Conservation (phyloP, 2,797 vertebrate genomes). For the Ceryle rudis region DNA sequence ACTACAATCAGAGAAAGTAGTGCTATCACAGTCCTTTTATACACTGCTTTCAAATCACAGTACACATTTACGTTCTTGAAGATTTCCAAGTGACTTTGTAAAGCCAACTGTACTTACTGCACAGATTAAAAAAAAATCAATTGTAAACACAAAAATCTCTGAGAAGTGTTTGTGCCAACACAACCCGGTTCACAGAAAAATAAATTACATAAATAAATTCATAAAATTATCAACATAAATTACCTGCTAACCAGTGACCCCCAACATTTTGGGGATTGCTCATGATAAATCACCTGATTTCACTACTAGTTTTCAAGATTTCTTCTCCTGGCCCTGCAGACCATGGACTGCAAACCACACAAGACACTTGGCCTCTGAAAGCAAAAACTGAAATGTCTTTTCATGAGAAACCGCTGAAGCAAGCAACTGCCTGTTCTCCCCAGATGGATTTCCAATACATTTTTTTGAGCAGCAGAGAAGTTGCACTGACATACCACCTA, state of each 20-base stretch:
- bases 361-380: neutral
- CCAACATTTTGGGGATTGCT: neutral
- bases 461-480: neutral
- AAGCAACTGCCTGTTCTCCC: neutral
- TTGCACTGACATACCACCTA: neutral
- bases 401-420: neutral
- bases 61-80: neutral
- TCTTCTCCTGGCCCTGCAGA: neutral
- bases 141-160: neutral
- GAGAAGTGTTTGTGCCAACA: neutral
- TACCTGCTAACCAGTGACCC: neutral
- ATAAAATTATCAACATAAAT: neutral
- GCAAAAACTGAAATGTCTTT: neutral
- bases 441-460: neutral
- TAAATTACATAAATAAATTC: neutral
- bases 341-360: neutral
- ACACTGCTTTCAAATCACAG: neutral
- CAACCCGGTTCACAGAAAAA: neutral
- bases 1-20: neutral
- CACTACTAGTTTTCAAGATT: neutral
- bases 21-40: neutral
- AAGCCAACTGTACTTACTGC: neutral
- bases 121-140: neutral
- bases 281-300: neutral
- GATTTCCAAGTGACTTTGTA: neutral